Evolutionary conservation across 2,113 vertebrate genomes (phyloP).

Genomic region (Mixornis gularis): DNA sequence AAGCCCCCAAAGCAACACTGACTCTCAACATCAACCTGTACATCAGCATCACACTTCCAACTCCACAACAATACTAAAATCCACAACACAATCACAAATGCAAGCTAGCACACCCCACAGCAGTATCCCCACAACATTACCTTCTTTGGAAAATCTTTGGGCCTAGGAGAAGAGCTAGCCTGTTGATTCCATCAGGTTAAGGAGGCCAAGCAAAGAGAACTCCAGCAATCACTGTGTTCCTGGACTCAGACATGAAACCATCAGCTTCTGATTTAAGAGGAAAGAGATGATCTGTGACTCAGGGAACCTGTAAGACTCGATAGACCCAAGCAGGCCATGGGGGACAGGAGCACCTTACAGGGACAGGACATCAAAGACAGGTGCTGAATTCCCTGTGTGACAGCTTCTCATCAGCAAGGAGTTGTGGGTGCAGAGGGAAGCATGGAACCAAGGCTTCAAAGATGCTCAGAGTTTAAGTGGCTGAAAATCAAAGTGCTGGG

Average conservation of each 20-base stretch:
- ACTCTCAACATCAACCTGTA: fast-evolving
- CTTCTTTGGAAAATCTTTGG: background rate
- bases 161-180: background rate
- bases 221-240: background rate
- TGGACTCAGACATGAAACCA: background rate
- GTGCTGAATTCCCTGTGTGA: background rate
- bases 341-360: background rate
- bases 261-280: background rate
- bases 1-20: background rate
- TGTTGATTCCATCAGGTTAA: background rate
- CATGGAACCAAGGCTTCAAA: background rate
- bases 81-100: background rate
- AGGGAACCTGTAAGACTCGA: background rate
- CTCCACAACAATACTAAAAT: background rate
- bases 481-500: background rate
- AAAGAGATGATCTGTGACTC: background rate
- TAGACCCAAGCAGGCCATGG: background rate
- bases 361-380: background rate
- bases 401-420: background rate
- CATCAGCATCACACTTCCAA: background rate
- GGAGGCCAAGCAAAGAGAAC: background rate
- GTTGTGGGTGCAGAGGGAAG: fast-evolving
- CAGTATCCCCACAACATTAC: background rate
- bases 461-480: background rate
- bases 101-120: background rate